Conservation (phyloP, 2,888 invertebrate genomes). For the Drosophila trichaetosa region DNA sequence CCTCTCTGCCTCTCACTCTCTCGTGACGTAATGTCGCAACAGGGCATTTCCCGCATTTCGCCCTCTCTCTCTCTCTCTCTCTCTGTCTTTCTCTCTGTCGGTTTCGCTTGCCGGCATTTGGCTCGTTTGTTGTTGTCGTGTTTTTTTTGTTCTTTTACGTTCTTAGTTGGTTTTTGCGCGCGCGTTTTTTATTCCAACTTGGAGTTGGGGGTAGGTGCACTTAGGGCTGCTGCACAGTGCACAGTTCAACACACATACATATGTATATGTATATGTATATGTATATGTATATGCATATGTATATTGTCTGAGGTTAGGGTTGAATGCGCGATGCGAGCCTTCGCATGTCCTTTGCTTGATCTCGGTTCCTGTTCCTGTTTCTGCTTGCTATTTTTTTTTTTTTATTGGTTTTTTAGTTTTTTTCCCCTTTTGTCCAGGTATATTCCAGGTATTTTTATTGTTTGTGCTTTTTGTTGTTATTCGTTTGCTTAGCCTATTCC, state of each 20-base stretch:
- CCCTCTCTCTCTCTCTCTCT: constrained; percentile 4
- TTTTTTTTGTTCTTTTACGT: constrained; percentile 10
- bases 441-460: background rate
- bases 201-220: constrained; percentile 32
- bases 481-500: background rate
- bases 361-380: constrained; percentile 4
- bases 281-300: background rate
- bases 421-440: background rate
- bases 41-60: constrained; percentile 58
- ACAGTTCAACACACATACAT: constrained; percentile 2
- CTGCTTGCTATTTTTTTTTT: background rate
- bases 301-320: constrained; percentile 83
- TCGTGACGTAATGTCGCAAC: constrained; percentile 71
- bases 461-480: background rate
- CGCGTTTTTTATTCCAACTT: constrained; percentile 36
- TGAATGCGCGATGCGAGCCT: constrained; percentile 62
- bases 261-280: background rate
- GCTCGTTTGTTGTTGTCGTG: constrained; percentile 23
- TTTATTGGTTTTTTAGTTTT: background rate
- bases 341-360: constrained; percentile 13
- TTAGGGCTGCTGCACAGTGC: constrained; percentile 58
- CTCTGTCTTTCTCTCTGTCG: no score
- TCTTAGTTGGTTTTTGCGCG: constrained; percentile 42
- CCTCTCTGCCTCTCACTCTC: constrained; percentile 10
- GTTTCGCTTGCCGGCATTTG: constrained; percentile 22